Evolutionary conservation across 2,797 vertebrate species (phyloP).

Genomic region (Neomorphus geoffroyi): DNA sequence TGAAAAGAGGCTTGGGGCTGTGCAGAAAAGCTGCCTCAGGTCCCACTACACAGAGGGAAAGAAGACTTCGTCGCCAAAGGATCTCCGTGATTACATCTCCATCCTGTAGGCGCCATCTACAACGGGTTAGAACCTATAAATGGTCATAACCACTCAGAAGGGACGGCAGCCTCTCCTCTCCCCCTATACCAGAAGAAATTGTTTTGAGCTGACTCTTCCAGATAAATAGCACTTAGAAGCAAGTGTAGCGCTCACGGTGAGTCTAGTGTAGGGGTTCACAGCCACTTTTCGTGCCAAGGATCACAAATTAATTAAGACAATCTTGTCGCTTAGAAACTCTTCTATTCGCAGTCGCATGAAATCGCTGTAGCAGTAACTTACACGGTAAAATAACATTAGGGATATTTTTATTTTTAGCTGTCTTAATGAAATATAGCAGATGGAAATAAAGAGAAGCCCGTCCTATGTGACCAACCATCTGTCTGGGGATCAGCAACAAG

Average conservation of each 20-base stretch:
- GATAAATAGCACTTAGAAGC: slow-evolving; percentile 10
- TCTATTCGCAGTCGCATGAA: neutral
- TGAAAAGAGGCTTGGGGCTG: neutral
- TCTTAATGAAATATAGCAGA: slow-evolving; percentile 69
- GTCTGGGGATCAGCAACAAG: slow-evolving; percentile 58
- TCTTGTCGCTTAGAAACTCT: slow-evolving; percentile 47
- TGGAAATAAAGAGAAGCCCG: slow-evolving; percentile 59
- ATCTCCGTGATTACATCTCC: neutral
- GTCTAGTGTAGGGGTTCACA: slow-evolving; percentile 11
- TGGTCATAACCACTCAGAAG: neutral
- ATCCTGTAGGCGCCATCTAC: neutral
- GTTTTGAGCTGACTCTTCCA: neutral
- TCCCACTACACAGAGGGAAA: neutral
- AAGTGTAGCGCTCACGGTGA: neutral
- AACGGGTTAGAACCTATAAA: neutral
- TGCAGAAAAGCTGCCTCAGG: neutral
- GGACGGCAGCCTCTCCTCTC: neutral
- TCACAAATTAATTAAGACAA: slow-evolving; percentile 55
- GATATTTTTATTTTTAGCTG: slow-evolving; percentile 62
- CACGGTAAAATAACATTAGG: slow-evolving; percentile 53
- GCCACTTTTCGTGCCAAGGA: slow-evolving; percentile 13
- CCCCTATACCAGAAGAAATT: neutral
- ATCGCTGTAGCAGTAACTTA: slow-evolving; percentile 30
- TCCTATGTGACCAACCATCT: slow-evolving; percentile 63
- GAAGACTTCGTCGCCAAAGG: neutral